Conservation (phyloP, 2,797 vertebrate species). For the Capromys pilorides region DNA sequence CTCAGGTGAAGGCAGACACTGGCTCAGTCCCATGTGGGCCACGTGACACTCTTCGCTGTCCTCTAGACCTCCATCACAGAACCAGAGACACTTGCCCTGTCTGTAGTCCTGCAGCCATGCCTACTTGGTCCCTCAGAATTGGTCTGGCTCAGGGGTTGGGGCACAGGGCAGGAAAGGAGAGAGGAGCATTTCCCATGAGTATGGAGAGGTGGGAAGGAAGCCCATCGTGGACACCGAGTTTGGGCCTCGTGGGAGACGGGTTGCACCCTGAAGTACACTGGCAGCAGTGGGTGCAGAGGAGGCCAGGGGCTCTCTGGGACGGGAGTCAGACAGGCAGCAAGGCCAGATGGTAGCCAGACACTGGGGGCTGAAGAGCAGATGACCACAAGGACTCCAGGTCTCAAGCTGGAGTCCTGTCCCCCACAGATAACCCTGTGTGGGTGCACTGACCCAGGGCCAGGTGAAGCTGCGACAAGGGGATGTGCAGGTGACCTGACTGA, state of each 20-base stretch:
- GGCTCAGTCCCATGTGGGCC: rapidly evolving
- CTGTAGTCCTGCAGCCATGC: not conserved
- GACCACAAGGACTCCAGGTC: not conserved
- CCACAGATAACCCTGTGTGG: not conserved
- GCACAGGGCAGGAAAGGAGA: not conserved
- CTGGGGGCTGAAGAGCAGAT: not conserved
- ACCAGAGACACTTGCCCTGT: not conserved
- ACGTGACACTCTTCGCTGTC: not conserved
- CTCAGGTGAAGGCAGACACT: too few species aligned
- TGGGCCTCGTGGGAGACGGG: not conserved
- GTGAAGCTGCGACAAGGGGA: not conserved
- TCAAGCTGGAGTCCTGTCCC: not conserved
- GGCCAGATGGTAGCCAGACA: not conserved
- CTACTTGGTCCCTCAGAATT: not conserved
- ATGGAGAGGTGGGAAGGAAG: not conserved
- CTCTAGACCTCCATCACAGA: rapidly evolving
- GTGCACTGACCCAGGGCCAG: not conserved
- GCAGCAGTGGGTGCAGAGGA: not conserved
- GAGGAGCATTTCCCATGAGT: not conserved
- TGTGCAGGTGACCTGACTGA: not conserved
- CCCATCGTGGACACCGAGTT: not conserved
- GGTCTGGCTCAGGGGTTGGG: not conserved
- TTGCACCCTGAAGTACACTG: not conserved
- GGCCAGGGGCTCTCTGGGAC: not conserved
- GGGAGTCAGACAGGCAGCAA: not conserved